phyloP scores from a whole-genome alignment of 2,113 vertebrate species.

The Galeopterus variegatus region DNA sequence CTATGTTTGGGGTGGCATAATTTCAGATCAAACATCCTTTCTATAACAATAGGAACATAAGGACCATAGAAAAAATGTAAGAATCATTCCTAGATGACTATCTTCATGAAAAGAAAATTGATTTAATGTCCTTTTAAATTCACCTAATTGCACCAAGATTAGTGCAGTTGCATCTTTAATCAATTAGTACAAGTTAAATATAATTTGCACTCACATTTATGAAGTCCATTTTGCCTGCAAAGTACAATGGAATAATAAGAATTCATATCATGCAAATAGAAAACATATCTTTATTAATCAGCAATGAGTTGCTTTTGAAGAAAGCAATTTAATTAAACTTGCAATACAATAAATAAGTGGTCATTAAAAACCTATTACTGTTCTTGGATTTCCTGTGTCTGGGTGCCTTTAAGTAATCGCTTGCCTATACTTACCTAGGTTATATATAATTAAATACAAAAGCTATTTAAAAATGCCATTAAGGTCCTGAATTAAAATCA shows the following conservation, averaged over 20 bases:
- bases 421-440: slow-evolving; percentile 76
- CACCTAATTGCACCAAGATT: slow-evolving; percentile 64
- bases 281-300: slow-evolving; percentile 81
- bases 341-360: slow-evolving; percentile 75
- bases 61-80: slow-evolving; percentile 36
- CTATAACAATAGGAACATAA: slow-evolving; percentile 44
- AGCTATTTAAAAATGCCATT: slow-evolving; percentile 74
- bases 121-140: slow-evolving; percentile 66
- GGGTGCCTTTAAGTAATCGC: slow-evolving; percentile 77
- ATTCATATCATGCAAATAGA: slow-evolving; percentile 73
- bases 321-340: slow-evolving; percentile 82
- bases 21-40: slow-evolving; percentile 63
- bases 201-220: slow-evolving; percentile 75
- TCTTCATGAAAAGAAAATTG: slow-evolving; percentile 69
- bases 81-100: slow-evolving; percentile 29
- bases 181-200: slow-evolving; percentile 73
- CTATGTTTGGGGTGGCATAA: background rate
- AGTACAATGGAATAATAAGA: slow-evolving; percentile 60
- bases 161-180: slow-evolving; percentile 58
- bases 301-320: slow-evolving; percentile 80
- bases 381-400: slow-evolving; percentile 77
- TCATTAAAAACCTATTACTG: slow-evolving; percentile 79
- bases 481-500: slow-evolving; percentile 69
- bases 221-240: slow-evolving; percentile 66
- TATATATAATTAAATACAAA: slow-evolving; percentile 84